Percentiles rank a stretch among this genome's conserved stretches.
Evolutionary conservation across 2,113 vertebrate genomes (phyloP).

Genomic region (Gallinago media): DNA sequence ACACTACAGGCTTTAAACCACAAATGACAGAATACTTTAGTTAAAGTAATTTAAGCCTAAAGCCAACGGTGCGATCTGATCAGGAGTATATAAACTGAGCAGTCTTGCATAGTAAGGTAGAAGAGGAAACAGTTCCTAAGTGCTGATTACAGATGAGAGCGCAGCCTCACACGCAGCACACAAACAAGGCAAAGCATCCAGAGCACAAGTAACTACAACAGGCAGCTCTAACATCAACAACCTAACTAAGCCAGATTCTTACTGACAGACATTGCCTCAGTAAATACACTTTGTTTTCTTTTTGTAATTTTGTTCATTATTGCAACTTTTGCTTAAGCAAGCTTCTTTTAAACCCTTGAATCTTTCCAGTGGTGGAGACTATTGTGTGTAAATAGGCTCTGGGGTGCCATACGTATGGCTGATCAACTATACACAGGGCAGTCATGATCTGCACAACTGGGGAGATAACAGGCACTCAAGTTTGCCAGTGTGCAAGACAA

Average conservation of each 20-base stretch:
- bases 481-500: not conserved
- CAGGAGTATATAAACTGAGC: not conserved
- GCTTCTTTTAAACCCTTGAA: not conserved
- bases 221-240: not conserved
- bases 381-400: not conserved
- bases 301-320: not conserved
- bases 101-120: not conserved
- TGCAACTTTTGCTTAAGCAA: not conserved
- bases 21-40: not conserved
- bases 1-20: not conserved
- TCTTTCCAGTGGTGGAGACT: not conserved
- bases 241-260: not conserved
- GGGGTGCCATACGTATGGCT: not conserved
- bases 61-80: not conserved
- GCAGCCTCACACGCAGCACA: not conserved
- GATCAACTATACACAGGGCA: not conserved
- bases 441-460: not conserved
- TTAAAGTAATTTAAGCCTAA: not conserved
- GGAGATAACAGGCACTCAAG: not conserved
- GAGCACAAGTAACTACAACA: accelerated
- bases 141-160: not conserved
- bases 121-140: not conserved
- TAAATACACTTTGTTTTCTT: not conserved
- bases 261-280: not conserved
- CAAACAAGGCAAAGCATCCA: not conserved